These are phyloP conservation scores for Temnothorax curvispinosus DNA, from an alignment of 1,140 invertebrate species.

Conservation along the genomic window DNA sequence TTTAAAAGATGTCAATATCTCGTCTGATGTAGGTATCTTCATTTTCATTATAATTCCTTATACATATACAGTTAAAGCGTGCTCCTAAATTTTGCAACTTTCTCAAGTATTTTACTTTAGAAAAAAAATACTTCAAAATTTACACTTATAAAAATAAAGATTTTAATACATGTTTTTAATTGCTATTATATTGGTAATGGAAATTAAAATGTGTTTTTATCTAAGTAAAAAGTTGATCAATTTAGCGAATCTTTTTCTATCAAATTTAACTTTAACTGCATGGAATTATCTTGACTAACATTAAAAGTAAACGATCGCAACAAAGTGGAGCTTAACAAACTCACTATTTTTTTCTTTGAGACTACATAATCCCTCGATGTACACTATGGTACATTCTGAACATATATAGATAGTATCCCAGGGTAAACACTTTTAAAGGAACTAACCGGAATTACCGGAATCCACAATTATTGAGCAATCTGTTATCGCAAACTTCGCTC, in stretches of 20 bases:
- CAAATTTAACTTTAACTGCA: not conserved
- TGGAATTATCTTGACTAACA: not conserved
- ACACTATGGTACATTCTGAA: not conserved
- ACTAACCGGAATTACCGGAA: not conserved
- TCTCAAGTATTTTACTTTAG: not conserved
- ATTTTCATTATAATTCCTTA: not conserved
- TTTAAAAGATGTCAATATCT: not conserved
- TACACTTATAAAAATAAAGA: not conserved
- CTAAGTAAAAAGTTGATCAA: not conserved
- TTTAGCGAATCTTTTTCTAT: not conserved
- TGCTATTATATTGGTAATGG: not conserved
- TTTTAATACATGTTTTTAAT: not conserved
- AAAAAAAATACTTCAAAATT: not conserved
- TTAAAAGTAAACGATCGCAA: conserved; percentile 10
- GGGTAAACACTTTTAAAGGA: not conserved
- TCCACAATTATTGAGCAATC: conserved; percentile 1
- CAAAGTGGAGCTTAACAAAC: conserved; percentile 27
- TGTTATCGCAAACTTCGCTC: not conserved
- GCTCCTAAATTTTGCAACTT: not conserved
- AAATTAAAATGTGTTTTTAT: conserved; percentile 18
- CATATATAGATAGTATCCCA: not conserved
- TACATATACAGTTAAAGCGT: not conserved
- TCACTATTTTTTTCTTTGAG: not conserved
- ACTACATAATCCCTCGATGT: not conserved
- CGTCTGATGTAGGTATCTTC: not conserved